These are phyloP conservation scores for Poecilobothrus nobilitatus DNA, from an alignment of 2,888 invertebrate genomes.

Conservation along the genomic window DNA sequence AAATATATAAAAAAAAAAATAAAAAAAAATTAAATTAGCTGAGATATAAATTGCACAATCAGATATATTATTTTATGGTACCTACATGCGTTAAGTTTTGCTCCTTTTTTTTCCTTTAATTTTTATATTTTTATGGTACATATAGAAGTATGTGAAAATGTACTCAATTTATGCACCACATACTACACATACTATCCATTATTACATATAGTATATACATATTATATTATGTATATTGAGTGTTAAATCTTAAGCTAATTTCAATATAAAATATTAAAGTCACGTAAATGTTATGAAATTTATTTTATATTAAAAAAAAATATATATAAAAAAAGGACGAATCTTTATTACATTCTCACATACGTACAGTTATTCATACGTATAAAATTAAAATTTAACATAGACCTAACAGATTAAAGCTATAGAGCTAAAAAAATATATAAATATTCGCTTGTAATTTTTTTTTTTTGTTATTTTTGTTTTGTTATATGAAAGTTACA, in stretches of 20 bases:
- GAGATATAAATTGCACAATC: slow-evolving; percentile 5
- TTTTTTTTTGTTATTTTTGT: no score
- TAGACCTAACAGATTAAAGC: no score
- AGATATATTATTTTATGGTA: slow-evolving; percentile 4
- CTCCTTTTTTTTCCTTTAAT: not conserved
- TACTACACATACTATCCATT: no score
- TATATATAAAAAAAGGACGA: not conserved
- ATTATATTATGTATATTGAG: not conserved
- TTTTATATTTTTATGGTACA: no score
- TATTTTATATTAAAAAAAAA: not conserved
- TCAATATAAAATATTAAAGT: slow-evolving; percentile 8
- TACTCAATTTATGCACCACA: no score
- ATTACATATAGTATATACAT: no score
- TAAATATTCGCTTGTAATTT: no score
- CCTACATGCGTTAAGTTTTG: not conserved
- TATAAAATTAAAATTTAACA: no score
- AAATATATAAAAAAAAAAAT: not conserved
- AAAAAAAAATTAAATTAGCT: slow-evolving; percentile 5
- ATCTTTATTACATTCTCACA: not conserved
- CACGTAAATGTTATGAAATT: slow-evolving; percentile 11
- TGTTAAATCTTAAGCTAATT: slow-evolving; percentile 2
- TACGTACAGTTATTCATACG: no score
- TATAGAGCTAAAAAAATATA: no score
- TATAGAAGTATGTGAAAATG: no score
- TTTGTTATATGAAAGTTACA: no score